Evolutionary conservation across 2,797 vertebrate species (phyloP).

Genomic region (Mormyrus hasselquistii): DNA sequence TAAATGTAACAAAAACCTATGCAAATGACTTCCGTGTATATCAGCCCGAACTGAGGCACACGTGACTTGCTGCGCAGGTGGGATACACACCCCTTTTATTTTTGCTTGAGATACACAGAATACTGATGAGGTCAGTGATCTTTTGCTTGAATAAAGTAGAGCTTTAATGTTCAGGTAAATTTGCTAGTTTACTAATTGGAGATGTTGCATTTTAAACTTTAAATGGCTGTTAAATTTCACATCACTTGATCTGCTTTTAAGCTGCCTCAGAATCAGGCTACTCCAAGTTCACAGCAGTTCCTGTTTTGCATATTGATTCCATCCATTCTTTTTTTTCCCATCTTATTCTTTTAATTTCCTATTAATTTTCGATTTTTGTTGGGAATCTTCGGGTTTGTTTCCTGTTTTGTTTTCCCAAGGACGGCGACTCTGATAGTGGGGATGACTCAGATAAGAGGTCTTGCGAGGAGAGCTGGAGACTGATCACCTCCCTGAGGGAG

Average conservation of each 20-base stretch:
- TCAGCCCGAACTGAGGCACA: neutral
- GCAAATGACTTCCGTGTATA: neutral
- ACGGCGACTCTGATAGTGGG: slow-evolving; percentile 99
- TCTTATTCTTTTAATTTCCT: slow-evolving; percentile 71
- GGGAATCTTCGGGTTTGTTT: slow-evolving; percentile 72
- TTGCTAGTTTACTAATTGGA: neutral
- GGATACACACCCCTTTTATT: neutral
- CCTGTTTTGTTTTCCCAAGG: slow-evolving; percentile 96
- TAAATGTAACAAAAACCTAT: neutral
- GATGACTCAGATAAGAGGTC: slow-evolving; percentile 99
- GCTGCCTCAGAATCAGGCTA: neutral
- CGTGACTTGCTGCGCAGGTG: neutral
- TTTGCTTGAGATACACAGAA: neutral
- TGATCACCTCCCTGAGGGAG: slow-evolving; percentile 98
- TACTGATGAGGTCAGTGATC: neutral
- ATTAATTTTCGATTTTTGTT: slow-evolving; percentile 77
- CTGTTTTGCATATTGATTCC: slow-evolving; percentile 60
- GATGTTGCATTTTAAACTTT: neutral
- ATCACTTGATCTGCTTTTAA: neutral
- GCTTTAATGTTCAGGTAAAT: neutral
- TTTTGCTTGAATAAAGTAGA: neutral
- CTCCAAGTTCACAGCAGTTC: slow-evolving; percentile 42
- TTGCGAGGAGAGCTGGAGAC: slow-evolving; percentile 99
- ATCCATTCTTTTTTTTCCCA: slow-evolving; percentile 52
- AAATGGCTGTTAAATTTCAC: neutral